phyloP scores from a whole-genome alignment of 2,113 vertebrate species.

The Clinocottus analis region DNA sequence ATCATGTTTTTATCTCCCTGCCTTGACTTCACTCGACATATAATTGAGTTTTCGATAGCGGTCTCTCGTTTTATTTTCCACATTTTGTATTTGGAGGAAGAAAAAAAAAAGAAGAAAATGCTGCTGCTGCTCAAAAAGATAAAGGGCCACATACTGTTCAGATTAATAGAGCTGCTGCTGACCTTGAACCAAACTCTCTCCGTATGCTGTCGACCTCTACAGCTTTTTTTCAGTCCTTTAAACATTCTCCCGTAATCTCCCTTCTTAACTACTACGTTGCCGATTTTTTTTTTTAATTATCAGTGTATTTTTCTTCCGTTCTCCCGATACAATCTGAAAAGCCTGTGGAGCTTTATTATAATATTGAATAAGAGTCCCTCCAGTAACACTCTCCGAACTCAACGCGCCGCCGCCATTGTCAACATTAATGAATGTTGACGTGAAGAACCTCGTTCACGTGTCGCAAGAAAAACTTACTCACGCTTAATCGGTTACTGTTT shows the following conservation, averaged over 20 bases:
- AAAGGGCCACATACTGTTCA: neutral
- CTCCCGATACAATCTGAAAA: neutral
- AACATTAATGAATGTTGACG: constrained; percentile 37
- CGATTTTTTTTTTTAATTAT: constrained; percentile 16
- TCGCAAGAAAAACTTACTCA: no score
- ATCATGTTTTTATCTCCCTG: constrained; percentile 29
- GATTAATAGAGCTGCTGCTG: constrained; percentile 9
- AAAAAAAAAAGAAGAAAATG: neutral
- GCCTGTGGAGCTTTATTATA: constrained; percentile 27
- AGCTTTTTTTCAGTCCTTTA: constrained; percentile 2
- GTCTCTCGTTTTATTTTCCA: constrained; percentile 28
- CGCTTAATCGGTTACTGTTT: no score
- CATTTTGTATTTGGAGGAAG: constrained; percentile 19
- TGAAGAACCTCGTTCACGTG: constrained; percentile 39
- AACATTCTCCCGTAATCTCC: constrained; percentile 6
- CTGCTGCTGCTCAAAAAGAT: constrained; percentile 13
- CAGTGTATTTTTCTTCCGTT: neutral
- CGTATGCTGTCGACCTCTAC: neutral
- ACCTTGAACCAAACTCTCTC: constrained; percentile 1
- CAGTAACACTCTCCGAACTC: neutral
- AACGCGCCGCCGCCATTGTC: constrained; percentile 30
- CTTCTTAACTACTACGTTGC: neutral
- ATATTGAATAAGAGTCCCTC: constrained; percentile 7
- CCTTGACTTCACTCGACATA: constrained; percentile 5
- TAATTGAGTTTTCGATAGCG: constrained; percentile 20